Base-by-base conservation (phyloP, 2,797 vertebrate genomes). In the Columba guinea region DNA sequence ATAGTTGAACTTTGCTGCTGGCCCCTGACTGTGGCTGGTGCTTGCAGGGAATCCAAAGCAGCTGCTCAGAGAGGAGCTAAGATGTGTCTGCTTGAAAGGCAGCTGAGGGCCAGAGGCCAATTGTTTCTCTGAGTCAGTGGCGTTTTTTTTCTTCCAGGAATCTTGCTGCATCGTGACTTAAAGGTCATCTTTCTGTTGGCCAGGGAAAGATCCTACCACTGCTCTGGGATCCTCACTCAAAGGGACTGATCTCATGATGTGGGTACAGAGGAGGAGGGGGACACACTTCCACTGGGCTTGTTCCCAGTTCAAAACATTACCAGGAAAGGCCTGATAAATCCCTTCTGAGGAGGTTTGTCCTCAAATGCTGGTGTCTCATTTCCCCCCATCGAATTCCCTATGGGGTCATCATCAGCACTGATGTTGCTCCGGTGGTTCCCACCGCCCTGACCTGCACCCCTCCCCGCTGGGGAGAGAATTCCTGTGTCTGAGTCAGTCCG, bases 21-120 rank as follows among this genome's bases (percentile, higher is more conserved):
- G 78, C 59, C 88, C 27, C 28, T 83, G 85, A 13, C 39, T 1
- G 11, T 65, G 84, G 55, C 76, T 71, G 68, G 55, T 73, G 73
- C 63, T 96, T 62, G 44, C 56, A 17, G 77, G 27, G 94, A 93
- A 87, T 87, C 78, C 83, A 89, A 93, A 93, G 67, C 84, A 90
- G 84, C 67, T 76, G 83, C 7, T 6, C 0, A 11, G 65, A 90
- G 68, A 77, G 53, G 41, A 93, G 49, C 48, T 34, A 46, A 0
- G 5, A 92, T n/a, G 41, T 48, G 62, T 63, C 74, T 79, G 53
- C 8, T 11, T 1, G 4, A 87, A 73, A 85, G 53, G 69, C 78
- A 85, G 62, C 13, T 3, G 7, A 41, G 78, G 76, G 48, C 65
- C 49, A 90, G 65, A 90, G 84, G 87, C 71, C 46, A 86, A 44